These are phyloP conservation scores for Lagocephalus sceleratus DNA, from an alignment of 2,797 vertebrate species.

Conservation along the genomic window DNA sequence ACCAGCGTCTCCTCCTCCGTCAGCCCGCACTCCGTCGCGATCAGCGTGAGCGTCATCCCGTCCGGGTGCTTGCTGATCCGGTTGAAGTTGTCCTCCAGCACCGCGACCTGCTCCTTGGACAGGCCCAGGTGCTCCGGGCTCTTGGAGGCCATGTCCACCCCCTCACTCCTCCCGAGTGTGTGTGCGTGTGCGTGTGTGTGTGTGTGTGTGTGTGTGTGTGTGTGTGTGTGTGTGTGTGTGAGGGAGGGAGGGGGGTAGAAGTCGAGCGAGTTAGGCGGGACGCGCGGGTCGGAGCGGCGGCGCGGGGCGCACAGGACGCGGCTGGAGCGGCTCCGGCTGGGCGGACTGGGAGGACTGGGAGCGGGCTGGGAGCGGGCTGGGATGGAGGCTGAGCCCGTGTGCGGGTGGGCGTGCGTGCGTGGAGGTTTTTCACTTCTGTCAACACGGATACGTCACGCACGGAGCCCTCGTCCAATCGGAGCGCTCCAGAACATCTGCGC, in stretches of 20 bases:
- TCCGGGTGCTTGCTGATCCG: slow-evolving; percentile 85
- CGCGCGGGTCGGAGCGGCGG: slow-evolving; percentile 3
- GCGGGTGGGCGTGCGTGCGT: slow-evolving; percentile 5
- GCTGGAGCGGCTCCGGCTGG: no score
- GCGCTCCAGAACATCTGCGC: slow-evolving; percentile 28
- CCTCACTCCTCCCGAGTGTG: no score
- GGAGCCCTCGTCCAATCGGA: slow-evolving; percentile 1
- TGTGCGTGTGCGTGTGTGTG: no score
- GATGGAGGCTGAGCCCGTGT: slow-evolving; percentile 1
- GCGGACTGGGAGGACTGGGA: not conserved
- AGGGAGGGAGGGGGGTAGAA: no score
- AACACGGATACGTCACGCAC: slow-evolving; percentile 47
- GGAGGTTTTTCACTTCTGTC: slow-evolving; percentile 57
- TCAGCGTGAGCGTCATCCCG: slow-evolving; percentile 82
- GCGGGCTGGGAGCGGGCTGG: slow-evolving; percentile 11
- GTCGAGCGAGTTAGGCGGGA: not conserved
- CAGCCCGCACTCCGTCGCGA: slow-evolving; percentile 88
- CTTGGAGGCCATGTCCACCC: slow-evolving; percentile 49
- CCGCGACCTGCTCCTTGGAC: slow-evolving; percentile 83
- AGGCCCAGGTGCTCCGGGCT: slow-evolving; percentile 51
- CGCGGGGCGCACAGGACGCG: slow-evolving; percentile 13
- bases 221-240: no score
- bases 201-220: no score
- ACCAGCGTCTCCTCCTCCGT: slow-evolving; percentile 85
- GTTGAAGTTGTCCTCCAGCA: slow-evolving; percentile 88